These are phyloP conservation scores for Antennarius maculatus DNA, from an alignment of 2,797 vertebrate species.

Conservation along the genomic window DNA sequence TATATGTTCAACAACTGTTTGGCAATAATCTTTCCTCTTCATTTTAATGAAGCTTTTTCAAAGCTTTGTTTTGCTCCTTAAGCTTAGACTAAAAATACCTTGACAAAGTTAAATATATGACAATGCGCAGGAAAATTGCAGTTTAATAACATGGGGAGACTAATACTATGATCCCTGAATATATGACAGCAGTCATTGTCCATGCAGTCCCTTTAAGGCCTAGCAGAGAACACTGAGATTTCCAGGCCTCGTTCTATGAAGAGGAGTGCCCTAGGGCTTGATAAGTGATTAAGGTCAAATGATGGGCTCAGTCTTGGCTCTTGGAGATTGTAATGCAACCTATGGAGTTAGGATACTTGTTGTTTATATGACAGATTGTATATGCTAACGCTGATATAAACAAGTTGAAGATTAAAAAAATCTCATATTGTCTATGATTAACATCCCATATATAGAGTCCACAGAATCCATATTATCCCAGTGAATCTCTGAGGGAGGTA, in stretches of 20 bases:
- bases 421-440: conserved; percentile 15
- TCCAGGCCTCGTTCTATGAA: conserved; percentile 18
- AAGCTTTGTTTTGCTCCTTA: background rate
- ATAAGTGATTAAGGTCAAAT: conserved; percentile 55
- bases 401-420: conserved; percentile 8
- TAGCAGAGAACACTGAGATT: conserved; percentile 13
- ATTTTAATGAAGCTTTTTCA: background rate
- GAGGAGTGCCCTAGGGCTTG: conserved; percentile 29
- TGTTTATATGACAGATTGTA: conserved; percentile 43
- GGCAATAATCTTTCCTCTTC: background rate
- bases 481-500: background rate
- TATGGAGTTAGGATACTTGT: conserved; percentile 4
- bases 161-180: conserved; percentile 33
- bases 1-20: background rate
- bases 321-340: conserved; percentile 44
- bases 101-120: background rate
- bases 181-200: conserved; percentile 24
- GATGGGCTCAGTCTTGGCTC: conserved; percentile 39
- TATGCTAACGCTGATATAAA: conserved; percentile 34
- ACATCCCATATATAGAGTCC: conserved; percentile 11
- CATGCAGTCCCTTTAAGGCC: conserved; percentile 8
- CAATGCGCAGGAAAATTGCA: background rate
- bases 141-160: conserved; percentile 9
- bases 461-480: conserved; percentile 8
- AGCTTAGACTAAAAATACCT: background rate